These are phyloP conservation scores for Hypocryptadius cinnamomeus DNA, from an alignment of 2,113 vertebrate genomes.

Conservation along the genomic window DNA sequence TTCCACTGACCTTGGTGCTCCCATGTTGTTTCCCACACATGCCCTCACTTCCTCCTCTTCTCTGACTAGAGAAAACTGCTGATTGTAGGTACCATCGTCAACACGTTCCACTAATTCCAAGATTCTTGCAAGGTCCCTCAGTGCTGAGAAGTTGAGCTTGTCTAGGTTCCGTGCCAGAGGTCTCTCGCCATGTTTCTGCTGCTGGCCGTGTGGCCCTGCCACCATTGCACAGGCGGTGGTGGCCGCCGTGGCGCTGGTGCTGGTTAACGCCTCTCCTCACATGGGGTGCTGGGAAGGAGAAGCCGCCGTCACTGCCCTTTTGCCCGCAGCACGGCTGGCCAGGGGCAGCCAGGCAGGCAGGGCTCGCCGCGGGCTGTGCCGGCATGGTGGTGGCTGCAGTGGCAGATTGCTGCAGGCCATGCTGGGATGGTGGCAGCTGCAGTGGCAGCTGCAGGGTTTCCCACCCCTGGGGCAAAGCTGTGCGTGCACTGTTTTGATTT, in stretches of 20 bases:
- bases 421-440: not conserved
- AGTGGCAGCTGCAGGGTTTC: not conserved
- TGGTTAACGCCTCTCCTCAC: no score
- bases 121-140: not conserved
- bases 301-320: no score
- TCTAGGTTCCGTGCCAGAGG: not conserved
- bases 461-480: not conserved
- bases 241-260: no score
- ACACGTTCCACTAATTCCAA: not conserved
- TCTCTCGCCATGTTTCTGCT: not conserved
- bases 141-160: not conserved
- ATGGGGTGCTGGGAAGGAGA: no score
- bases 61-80: not conserved
- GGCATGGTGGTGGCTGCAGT: fast-evolving
- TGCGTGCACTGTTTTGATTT: not conserved
- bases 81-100: not conserved
- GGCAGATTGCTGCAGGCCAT: not conserved
- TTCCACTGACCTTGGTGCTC: not conserved
- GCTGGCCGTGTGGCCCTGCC: no score
- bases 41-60: not conserved
- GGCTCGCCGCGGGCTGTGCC: not conserved
- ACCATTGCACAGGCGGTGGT: no score
- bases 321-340: no score
- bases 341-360: not conserved
- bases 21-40: not conserved